Percentiles rank a stretch among this genome's conserved stretches.
Conservation (phyloP, 2,113 vertebrate species). For the Sphyrna mokarran region DNA sequence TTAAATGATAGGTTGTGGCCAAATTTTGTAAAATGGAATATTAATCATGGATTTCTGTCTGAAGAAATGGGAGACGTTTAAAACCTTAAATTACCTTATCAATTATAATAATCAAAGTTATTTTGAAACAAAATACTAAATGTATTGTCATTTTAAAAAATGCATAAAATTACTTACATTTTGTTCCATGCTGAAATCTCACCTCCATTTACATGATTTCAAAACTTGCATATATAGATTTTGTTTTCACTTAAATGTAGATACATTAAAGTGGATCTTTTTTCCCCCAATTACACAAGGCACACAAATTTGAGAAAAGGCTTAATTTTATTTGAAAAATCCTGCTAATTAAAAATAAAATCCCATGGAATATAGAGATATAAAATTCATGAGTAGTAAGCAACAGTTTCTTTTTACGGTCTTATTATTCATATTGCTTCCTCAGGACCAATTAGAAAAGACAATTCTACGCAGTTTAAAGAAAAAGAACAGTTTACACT, state of each 20-base stretch:
- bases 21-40: not conserved
- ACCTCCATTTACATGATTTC: not conserved
- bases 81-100: not conserved
- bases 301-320: not conserved
- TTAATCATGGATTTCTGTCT: not conserved
- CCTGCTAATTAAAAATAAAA: not conserved
- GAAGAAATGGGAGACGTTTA: not conserved
- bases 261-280: not conserved
- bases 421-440: not conserved
- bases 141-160: not conserved
- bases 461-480: not conserved
- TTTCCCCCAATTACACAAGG: not conserved
- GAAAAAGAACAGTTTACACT: not conserved
- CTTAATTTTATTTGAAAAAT: slow-evolving; percentile 22
- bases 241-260: not conserved
- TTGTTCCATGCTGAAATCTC: not conserved
- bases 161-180: not conserved
- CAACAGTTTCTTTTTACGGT: not conserved
- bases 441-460: not conserved
- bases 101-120: not conserved
- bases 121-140: not conserved
- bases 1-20: not conserved
- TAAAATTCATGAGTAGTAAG: not conserved
- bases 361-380: not conserved
- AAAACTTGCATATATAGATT: not conserved